Conservation (phyloP, 2,113 vertebrate species). For the Pelvicachromis taeniatus region DNA sequence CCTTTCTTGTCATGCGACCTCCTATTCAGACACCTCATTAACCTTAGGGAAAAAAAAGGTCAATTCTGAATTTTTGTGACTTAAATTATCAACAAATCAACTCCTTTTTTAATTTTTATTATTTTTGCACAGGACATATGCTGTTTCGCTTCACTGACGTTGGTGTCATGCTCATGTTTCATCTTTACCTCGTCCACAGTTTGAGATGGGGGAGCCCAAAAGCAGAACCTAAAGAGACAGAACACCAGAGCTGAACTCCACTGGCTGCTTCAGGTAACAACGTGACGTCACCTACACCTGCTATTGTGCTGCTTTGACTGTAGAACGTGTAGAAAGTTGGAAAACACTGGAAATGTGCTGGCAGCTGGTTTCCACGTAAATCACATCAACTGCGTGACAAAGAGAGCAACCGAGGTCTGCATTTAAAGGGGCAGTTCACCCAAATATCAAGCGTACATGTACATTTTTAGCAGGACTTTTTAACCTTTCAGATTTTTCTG, state of each 20-base stretch:
- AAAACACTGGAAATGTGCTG: not conserved
- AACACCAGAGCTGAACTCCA: not conserved
- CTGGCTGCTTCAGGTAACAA: not conserved
- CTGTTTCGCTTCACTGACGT: not conserved
- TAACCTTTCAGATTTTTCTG: not conserved
- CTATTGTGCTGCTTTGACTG: not conserved
- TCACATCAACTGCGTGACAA: not conserved
- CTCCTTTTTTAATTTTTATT: accelerated
- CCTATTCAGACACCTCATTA: not conserved
- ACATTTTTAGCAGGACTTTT: accelerated
- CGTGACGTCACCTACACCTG: not conserved
- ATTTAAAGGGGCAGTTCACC: not conserved
- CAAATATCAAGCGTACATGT: not conserved
- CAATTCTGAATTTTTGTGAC: not conserved
- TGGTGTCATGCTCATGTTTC: accelerated
- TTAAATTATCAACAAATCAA: not conserved
- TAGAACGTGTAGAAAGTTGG: not conserved
- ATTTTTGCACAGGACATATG: not conserved
- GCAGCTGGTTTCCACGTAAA: not conserved
- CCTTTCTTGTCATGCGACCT: not conserved
- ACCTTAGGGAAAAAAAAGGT: not conserved
- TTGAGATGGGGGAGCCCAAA: not conserved
- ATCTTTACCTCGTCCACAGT: not conserved
- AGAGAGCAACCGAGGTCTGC: not conserved
- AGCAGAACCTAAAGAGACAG: not conserved